These are phyloP conservation scores for Erannis defoliaria DNA, from an alignment of 2,888 invertebrate genomes.

Conservation along the genomic window DNA sequence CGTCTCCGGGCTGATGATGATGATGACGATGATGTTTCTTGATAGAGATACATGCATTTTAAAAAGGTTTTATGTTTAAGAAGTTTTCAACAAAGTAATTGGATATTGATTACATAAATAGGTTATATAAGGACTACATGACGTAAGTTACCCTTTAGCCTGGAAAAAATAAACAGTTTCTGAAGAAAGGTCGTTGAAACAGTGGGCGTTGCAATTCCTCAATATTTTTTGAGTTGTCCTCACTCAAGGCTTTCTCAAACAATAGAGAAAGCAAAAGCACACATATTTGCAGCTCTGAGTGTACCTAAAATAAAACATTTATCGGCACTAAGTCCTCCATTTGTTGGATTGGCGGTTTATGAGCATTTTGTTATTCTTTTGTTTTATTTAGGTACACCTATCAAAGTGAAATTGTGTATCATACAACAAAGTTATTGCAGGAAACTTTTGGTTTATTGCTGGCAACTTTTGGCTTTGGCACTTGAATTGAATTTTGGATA, in stretches of 20 bases:
- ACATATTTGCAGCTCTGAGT: slow-evolving; percentile 23
- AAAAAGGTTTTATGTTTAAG: too few relatives aligned
- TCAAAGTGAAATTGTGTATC: slow-evolving; percentile 30
- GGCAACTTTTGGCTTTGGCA: not conserved
- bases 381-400: slow-evolving; percentile 37
- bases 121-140: too few relatives aligned
- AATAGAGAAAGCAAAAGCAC: not conserved
- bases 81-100: too few relatives aligned
- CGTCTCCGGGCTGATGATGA: too few relatives aligned
- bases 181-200: too few relatives aligned
- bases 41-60: too few relatives aligned
- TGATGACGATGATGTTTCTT: too few relatives aligned
- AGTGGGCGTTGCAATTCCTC: too few relatives aligned
- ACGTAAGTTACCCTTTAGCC: too few relatives aligned
- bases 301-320: slow-evolving; percentile 56
- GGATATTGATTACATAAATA: too few relatives aligned
- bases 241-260: not conserved
- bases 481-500: not conserved
- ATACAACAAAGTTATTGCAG: slow-evolving; percentile 15
- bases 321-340: slow-evolving; percentile 62
- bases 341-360: slow-evolving; percentile 62
- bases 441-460: slow-evolving; percentile 1
- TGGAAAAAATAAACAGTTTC: too few relatives aligned
- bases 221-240: not conserved
- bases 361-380: slow-evolving; percentile 48